A percentile compares a stretch with the other conserved stretches of the same genome.
Conservation (phyloP, 2,113 vertebrate species). For the Bettongia penicillata region DNA sequence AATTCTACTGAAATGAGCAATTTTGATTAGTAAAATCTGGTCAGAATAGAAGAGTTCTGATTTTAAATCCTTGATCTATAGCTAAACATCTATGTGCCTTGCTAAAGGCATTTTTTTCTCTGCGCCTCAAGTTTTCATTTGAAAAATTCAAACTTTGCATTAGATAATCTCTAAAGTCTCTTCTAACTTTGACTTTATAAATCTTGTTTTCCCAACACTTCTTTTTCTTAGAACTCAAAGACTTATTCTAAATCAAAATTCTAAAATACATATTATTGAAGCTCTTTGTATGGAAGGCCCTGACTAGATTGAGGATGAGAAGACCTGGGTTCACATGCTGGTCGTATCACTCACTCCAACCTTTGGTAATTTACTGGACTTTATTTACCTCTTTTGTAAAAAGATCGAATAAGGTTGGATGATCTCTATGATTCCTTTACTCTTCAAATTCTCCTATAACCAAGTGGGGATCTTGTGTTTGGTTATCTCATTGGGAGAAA, state of each 20-base stretch:
- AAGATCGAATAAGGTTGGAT: not conserved
- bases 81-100: not conserved
- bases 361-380: not conserved
- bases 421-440: not conserved
- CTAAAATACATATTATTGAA: not conserved
- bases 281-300: not conserved
- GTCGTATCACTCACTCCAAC: not conserved
- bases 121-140: not conserved
- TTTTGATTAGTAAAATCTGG: not conserved
- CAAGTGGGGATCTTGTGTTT: not conserved
- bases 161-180: not conserved
- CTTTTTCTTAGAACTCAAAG: not conserved
- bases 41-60: not conserved
- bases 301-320: not conserved
- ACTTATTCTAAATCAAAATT: not conserved
- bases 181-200: no score
- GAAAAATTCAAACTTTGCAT: not conserved
- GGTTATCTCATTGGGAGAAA: not conserved
- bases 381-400: not conserved
- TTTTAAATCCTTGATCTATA: not conserved
- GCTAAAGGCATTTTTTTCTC: not conserved
- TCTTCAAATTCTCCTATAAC: not conserved
- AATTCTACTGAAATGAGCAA: not conserved
- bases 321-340: not conserved
- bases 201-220: not conserved